Evolutionary conservation across 1,140 invertebrate genomes (phyloP).

Genomic region (Scaptomyza montana): DNA sequence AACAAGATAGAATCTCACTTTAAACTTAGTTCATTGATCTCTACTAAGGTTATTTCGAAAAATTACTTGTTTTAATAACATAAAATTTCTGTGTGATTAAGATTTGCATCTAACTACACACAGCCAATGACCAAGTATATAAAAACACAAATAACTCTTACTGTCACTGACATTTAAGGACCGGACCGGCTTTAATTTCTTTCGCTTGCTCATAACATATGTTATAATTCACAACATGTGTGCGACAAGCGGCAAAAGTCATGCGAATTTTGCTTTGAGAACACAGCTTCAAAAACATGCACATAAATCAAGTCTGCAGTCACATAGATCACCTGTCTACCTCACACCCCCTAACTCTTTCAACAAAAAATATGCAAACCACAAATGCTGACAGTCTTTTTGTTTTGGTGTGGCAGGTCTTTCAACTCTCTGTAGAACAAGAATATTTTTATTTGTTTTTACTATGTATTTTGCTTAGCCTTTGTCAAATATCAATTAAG

Average conservation of each 20-base stretch:
- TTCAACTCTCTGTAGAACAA: constrained; percentile 20
- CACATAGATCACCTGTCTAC: constrained; percentile 45
- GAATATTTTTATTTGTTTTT: background rate
- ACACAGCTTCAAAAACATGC: constrained; percentile 42
- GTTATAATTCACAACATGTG: background rate
- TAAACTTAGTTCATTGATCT: constrained; percentile 25
- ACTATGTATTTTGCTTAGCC: constrained; percentile 13
- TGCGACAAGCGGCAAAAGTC: constrained; percentile 45
- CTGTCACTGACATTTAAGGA: constrained; percentile 38
- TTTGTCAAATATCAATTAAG: constrained; percentile 39
- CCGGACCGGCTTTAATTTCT: background rate
- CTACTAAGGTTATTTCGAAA: background rate
- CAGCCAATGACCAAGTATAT: constrained; percentile 22
- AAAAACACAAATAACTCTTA: constrained; percentile 8
- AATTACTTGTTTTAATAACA: background rate
- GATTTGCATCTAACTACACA: constrained; percentile 14
- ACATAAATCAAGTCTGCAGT: constrained; percentile 48
- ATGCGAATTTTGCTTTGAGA: constrained; percentile 11
- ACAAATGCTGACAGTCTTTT: background rate
- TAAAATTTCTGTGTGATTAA: constrained; percentile 20
- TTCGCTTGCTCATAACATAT: background rate
- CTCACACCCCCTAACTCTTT: background rate
- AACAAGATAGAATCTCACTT: too few species aligned
- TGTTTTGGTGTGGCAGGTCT: constrained; percentile 10
- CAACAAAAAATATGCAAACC: constrained; percentile 21